These are phyloP conservation scores for Agapornis roseicollis DNA, from an alignment of 2,113 vertebrate species.

Conservation along the genomic window DNA sequence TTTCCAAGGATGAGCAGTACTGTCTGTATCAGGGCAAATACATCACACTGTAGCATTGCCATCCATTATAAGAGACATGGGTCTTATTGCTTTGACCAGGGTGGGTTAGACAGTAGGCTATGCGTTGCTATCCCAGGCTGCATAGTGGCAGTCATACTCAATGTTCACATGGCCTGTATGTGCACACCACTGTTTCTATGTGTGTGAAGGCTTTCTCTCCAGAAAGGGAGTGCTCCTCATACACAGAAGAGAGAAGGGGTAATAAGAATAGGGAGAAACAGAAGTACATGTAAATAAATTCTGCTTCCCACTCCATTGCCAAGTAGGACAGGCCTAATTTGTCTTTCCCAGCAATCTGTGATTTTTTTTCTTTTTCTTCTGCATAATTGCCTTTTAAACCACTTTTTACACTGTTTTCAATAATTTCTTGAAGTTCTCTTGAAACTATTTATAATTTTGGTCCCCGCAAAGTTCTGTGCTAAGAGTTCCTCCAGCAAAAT, in stretches of 20 bases:
- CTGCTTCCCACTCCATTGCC: neutral
- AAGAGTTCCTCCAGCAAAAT: neutral
- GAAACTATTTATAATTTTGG: neutral
- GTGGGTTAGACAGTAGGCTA: neutral
- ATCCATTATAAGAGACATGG: accelerated
- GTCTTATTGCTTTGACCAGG: neutral
- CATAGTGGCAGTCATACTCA: accelerated
- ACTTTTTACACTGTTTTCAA: neutral
- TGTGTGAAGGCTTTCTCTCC: neutral
- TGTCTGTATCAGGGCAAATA: neutral
- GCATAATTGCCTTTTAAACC: neutral
- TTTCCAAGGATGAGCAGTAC: neutral
- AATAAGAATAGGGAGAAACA: neutral
- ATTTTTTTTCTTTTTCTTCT: neutral
- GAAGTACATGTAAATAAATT: neutral
- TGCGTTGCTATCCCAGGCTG: neutral
- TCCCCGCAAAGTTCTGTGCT: neutral
- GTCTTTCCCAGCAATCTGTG: neutral
- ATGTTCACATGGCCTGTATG: accelerated
- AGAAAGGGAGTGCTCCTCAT: neutral
- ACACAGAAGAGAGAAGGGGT: accelerated
- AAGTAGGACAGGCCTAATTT: neutral
- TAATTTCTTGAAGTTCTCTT: neutral
- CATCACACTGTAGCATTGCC: accelerated
- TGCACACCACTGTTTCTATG: neutral